Base-by-base conservation (phyloP, 2,888 invertebrate species). In the Deilephila elpenor region DNA sequence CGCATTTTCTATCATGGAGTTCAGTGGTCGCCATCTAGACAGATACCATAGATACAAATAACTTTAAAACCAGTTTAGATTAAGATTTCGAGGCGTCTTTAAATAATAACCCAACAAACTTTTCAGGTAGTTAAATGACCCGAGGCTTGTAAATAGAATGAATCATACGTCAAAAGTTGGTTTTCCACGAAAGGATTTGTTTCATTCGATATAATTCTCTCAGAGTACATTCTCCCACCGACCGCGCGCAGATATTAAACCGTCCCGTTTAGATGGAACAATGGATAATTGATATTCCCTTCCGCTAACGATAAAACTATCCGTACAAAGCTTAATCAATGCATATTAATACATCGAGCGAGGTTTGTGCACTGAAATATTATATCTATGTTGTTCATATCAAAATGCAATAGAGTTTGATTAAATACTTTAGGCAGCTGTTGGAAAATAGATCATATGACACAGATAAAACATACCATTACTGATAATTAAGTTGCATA, bases 241-340 rank as follows among this genome's bases (percentile, higher is more conserved):
- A 19, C 44, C 67, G 67, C 3, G 14, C 64, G 44, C 67, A 44
- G 67, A 25, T 44, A 25, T 67, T 67, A n/a, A 67, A 67, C 67
- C 51, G 51, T 25, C 17, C 44, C 44, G 67, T 67, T 67, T 67
- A 44, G 67, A 67, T 67, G 51, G 62, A 67, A 67, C 67, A 67
- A 67, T 67, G 67, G 67, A 67, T 67, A 67, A 67, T 67, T 67
- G 67, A 67, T 67, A 67, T 67, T 67, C 67, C 67, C 67, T 67
- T 67, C 67, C 67, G 67, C 51, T 67, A 67, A 67, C 44, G 67
- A 67, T 67, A 67, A 67, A 67, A 25, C 67, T 51, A 51, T 44
- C 51, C 51, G 17, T 67, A 67, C 67, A 67, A 67, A 51, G 51
- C 25, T 67, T 51, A 44, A 25, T 67, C 44, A 51, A 51, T 67